Base-by-base conservation (phyloP, 2,888 invertebrate species). In the Nomada hirtipes region DNA sequence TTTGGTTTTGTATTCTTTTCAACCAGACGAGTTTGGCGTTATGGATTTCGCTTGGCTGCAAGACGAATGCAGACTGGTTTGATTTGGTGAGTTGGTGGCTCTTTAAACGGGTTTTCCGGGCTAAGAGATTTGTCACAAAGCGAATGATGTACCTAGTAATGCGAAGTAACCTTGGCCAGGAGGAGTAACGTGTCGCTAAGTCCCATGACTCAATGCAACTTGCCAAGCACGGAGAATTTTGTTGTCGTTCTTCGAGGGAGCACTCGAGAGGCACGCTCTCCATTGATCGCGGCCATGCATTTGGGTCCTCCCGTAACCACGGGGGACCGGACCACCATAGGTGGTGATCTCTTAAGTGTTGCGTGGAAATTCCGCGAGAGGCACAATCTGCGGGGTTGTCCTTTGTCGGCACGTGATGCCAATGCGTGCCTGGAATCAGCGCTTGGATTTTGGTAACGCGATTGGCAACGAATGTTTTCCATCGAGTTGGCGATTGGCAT, bases 331-430 rank as follows among this genome's bases (percentile, higher is more conserved):
- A 50, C 50, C 50, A 50, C 50, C 2, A 36, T n/a, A 2, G 4
- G 11, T 29, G 29, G n/a, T 69, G 42, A 1, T 42, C 7, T 3
- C 26, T 10, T 15, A 74, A 36, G 9, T 59, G 23, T 2, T 18
- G 20, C 1, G 2, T 44, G 4, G 1, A n/a, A n/a, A 60, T 23
- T 18, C 75, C 68, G 0, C 75, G 68, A 13, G 74, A 74, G 0
- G 60, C 59, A 2, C 26, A 64, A 47, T 74, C 65, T 0, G 74
- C 65, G 2, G 65, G 74, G 20, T 74, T 74, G 1, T 74, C 67
- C 1, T 15, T n/a, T 3, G 61, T 57, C 1, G 47, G 55, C 4
- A 75, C 65, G 26, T 75, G 59, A 59, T 20, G 29, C 71, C 71
- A 71, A 11, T 50, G 18, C 1, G 15, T 29, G 13, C n/a, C 13